Conservation (phyloP, 2,888 invertebrate genomes). For the Crepidodera aurea region DNA sequence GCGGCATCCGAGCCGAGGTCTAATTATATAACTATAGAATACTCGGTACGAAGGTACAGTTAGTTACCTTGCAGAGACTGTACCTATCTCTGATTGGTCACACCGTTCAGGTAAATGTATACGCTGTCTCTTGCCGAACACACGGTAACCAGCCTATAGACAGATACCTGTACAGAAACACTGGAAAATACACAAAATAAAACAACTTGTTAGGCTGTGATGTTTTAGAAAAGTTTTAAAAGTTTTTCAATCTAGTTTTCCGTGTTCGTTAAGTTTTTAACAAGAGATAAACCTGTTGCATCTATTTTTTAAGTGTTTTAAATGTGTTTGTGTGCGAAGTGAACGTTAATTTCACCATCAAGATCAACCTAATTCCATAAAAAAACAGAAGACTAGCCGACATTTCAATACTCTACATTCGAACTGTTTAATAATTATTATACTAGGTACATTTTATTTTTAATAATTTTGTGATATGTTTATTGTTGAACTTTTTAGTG, state of each 20-base stretch:
- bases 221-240: constrained; percentile 39
- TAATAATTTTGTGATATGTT: constrained; percentile 43
- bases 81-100: constrained; percentile 54
- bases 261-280: constrained; percentile 23
- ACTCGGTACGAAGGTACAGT: constrained; percentile 43
- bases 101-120: constrained; percentile 58
- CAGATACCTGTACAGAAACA: constrained; percentile 50
- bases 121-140: constrained; percentile 53
- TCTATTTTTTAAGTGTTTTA: constrained; percentile 25
- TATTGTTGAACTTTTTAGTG: constrained; percentile 33
- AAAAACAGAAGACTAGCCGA: constrained; percentile 6
- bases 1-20: constrained; percentile 48
- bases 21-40: constrained; percentile 58
- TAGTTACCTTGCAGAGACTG: constrained; percentile 58
- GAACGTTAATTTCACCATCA: constrained; percentile 28
- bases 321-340: constrained; percentile 22
- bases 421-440: no score
- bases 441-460: constrained; percentile 28
- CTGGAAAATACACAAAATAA: constrained; percentile 43
- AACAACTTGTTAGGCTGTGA: constrained; percentile 36
- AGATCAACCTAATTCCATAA: constrained; percentile 16
- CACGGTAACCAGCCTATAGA: constrained; percentile 53
- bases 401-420: no score
- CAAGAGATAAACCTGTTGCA: constrained; percentile 39
- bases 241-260: constrained; percentile 30